phyloP scores from a whole-genome alignment of 2,113 vertebrate genomes.

The Ivindomyrus marchei region DNA sequence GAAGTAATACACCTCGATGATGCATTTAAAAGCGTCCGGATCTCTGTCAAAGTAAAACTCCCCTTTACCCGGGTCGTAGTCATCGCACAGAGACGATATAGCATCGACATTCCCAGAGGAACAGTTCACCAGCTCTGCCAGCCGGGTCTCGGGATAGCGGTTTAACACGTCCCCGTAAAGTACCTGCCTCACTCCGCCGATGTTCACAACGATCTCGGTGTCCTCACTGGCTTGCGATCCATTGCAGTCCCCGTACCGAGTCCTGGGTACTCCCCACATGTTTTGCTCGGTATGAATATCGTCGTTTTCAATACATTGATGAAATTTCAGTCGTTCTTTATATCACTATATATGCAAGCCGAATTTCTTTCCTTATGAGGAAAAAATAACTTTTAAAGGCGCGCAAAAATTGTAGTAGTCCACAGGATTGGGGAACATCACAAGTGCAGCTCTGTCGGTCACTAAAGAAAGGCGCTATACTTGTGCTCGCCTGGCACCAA shows the following conservation, averaged over 20 bases:
- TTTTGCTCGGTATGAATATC: constrained; percentile 16
- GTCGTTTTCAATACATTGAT: not conserved
- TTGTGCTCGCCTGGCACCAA: not conserved
- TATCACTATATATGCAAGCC: not conserved
- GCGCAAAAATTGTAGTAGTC: not conserved
- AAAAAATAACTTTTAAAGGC: not conserved
- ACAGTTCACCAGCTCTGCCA: constrained; percentile 81
- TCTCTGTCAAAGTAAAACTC: constrained; percentile 98
- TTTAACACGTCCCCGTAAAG: constrained; percentile 76
- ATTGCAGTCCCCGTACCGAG: constrained; percentile 56
- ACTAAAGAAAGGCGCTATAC: not conserved
- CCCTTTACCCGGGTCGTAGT: constrained; percentile 81
- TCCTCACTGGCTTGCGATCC: constrained; percentile 58
- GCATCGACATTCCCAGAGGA: constrained; percentile 69
- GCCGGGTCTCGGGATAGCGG: constrained; percentile 83
- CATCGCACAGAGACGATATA: constrained; percentile 85
- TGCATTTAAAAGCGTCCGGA: constrained; percentile 91
- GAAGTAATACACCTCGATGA: constrained; percentile 86
- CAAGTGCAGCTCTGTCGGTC: not conserved
- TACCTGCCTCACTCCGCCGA: constrained; percentile 83
- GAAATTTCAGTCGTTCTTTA: not conserved
- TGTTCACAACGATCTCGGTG: constrained; percentile 81
- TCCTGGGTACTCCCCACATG: constrained; percentile 66
- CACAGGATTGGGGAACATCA: not conserved
- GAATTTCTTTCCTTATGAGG: not conserved